Evolutionary conservation across 2,888 invertebrate genomes (phyloP).

Genomic region (Drepana falcataria): DNA sequence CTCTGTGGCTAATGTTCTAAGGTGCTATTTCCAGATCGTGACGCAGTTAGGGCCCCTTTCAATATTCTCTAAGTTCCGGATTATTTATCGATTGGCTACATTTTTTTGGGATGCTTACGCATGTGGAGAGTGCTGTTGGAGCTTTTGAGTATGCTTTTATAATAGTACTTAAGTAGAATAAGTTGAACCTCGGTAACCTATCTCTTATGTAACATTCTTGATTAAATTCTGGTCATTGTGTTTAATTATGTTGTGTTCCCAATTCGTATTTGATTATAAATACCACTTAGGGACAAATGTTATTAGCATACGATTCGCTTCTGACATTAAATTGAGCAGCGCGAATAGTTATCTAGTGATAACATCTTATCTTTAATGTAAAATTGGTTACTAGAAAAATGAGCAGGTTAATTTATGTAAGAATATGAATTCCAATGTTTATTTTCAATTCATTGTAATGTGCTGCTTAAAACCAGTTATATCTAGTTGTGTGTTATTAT

Average conservation of each 20-base stretch:
- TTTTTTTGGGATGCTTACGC: neutral
- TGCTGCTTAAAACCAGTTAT: too few relatives aligned
- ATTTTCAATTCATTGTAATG: too few relatives aligned
- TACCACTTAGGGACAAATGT: too few relatives aligned
- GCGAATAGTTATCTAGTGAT: too few relatives aligned
- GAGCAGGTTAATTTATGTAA: neutral
- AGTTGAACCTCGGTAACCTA: neutral
- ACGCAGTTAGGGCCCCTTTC: neutral
- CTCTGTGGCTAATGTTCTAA: neutral
- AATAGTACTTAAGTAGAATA: neutral
- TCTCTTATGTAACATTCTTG: neutral
- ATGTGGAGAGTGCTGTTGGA: neutral
- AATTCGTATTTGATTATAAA: too few relatives aligned
- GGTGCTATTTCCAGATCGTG: neutral
- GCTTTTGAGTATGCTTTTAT: neutral
- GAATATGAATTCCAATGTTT: neutral
- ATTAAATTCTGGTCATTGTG: too few relatives aligned
- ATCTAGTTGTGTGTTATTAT: too few relatives aligned
- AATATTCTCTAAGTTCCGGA: conserved; percentile 1
- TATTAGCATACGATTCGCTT: too few relatives aligned
- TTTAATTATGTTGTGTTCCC: too few relatives aligned
- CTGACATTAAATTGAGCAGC: too few relatives aligned
- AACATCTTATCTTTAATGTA: too few relatives aligned
- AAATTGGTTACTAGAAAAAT: neutral
- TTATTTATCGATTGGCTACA: neutral